Percentiles rank a stretch among this genome's conserved stretches.
These are phyloP conservation scores for Styela clava DNA, from an alignment of 23 tunicate species.

Conservation along the genomic window DNA sequence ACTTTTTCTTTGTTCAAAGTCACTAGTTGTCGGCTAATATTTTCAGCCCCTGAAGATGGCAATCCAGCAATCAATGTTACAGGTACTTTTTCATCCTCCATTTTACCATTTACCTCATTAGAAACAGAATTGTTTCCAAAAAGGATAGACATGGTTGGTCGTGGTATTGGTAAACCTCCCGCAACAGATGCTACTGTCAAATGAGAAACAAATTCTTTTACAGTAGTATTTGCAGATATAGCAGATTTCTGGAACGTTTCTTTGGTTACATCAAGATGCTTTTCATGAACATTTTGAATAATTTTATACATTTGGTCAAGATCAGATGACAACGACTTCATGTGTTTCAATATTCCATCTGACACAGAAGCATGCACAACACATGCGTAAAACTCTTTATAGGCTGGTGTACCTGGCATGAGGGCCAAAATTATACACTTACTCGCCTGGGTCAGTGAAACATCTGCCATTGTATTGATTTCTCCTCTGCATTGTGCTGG, in stretches of 20 bases:
- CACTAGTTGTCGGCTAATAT: conserved; percentile 46
- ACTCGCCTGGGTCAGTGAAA: conserved; percentile 1
- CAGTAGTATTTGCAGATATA: too few relatives aligned
- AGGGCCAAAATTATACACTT: conserved; percentile 22
- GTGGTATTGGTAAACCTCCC: background rate
- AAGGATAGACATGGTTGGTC: background rate
- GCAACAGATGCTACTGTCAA: background rate
- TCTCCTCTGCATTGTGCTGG: conserved; percentile 18
- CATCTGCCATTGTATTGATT: background rate
- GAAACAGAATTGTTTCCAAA: background rate
- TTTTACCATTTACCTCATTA: background rate
- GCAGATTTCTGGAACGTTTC: background rate
- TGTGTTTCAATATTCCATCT: background rate
- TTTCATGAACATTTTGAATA: background rate
- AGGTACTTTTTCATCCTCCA: conserved; percentile 13
- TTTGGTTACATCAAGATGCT: background rate
- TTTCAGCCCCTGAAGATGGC: conserved; percentile 61
- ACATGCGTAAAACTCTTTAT: conserved; percentile 21
- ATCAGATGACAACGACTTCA: conserved; percentile 6
- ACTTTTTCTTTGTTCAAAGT: conserved; percentile 65
- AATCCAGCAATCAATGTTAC: conserved; percentile 56
- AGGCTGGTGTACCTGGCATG: conserved; percentile 20
- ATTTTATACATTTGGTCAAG: background rate
- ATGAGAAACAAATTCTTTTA: background rate
- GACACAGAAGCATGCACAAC: background rate